These are phyloP conservation scores for Epistrophella euchroma DNA, from an alignment of 2,888 invertebrate species.

Conservation along the genomic window DNA sequence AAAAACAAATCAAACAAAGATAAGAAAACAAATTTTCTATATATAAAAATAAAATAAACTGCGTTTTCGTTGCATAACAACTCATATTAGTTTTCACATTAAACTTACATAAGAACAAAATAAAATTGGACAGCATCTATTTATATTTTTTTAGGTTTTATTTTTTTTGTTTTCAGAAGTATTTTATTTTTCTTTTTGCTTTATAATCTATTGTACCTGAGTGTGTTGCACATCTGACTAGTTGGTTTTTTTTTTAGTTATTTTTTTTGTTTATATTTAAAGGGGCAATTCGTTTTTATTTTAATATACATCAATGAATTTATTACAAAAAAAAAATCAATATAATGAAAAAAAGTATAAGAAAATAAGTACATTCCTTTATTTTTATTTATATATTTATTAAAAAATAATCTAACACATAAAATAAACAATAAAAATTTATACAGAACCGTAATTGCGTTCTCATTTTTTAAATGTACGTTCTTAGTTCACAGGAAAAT, in stretches of 20 bases:
- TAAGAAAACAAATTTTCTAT: slow-evolving; percentile 18
- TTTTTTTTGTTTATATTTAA: slow-evolving; percentile 66
- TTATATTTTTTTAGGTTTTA: slow-evolving; percentile 42
- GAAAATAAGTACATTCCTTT: slow-evolving; percentile 69
- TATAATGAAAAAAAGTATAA: slow-evolving; percentile 40
- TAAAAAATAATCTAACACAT: slow-evolving; percentile 48
- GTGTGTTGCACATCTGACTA: slow-evolving; percentile 79
- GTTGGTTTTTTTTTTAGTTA: slow-evolving; percentile 77
- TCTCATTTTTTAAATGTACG: slow-evolving; percentile 49
- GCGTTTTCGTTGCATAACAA: slow-evolving; percentile 63
- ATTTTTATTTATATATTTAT: slow-evolving; percentile 23
- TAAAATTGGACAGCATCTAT: slow-evolving; percentile 57
- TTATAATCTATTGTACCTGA: slow-evolving; percentile 78
- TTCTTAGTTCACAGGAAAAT: slow-evolving; percentile 68
- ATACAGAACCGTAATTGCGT: slow-evolving; percentile 36
- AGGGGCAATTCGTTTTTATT: slow-evolving; percentile 46
- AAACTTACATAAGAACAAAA: slow-evolving; percentile 53
- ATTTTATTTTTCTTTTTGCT: slow-evolving; percentile 69
- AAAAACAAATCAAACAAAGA: slow-evolving; percentile 37
- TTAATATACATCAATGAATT: slow-evolving; percentile 39
- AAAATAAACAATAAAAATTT: slow-evolving; percentile 67
- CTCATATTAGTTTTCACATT: slow-evolving; percentile 40
- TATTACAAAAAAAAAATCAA: slow-evolving; percentile 47
- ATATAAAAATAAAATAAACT: slow-evolving; percentile 8
- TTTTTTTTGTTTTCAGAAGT: slow-evolving; percentile 46